Conservation (phyloP, 1,140 invertebrate species). For the Agrypnia vestita region DNA sequence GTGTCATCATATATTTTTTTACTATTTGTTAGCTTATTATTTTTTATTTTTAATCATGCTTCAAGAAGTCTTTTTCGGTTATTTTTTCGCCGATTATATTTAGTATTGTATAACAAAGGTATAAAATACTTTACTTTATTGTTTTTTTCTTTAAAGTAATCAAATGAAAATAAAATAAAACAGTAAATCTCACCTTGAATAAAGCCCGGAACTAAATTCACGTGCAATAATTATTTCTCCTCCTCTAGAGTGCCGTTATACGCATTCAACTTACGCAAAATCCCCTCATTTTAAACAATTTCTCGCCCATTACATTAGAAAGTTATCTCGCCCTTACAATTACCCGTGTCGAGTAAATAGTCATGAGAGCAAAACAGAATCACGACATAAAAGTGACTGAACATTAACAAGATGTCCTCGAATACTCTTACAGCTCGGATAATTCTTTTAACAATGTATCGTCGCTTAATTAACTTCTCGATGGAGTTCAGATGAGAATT, state of each 20-base stretch:
- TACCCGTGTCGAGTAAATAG: not conserved
- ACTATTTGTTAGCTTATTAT: too few relatives aligned
- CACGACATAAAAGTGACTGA: conserved; percentile 10
- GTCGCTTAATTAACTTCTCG: conserved; percentile 21
- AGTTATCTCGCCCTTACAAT: conserved; percentile 8
- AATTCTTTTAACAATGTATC: conserved; percentile 8
- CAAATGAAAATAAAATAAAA: too few relatives aligned
- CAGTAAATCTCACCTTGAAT: not conserved
- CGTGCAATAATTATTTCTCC: conserved; percentile 54
- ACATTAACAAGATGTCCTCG: not conserved
- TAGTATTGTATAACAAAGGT: too few relatives aligned
- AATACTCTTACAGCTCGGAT: not conserved
- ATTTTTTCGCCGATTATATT: too few relatives aligned
- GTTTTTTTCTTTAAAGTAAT: too few relatives aligned
- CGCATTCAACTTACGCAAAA: conserved; percentile 35
- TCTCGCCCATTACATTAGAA: conserved; percentile 12
- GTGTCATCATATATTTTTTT: too few relatives aligned
- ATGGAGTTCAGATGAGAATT: conserved; percentile 13
- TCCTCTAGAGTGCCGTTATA: conserved; percentile 36
- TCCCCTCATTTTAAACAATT: conserved; percentile 29
- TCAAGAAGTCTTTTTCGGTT: too few relatives aligned
- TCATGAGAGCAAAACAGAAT: conserved; percentile 1
- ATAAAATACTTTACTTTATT: too few relatives aligned
- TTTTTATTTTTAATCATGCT: too few relatives aligned
- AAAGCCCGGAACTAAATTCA: conserved; percentile 39